phyloP scores from a whole-genome alignment of 2,797 vertebrate genomes.

The Varecia variegata region DNA sequence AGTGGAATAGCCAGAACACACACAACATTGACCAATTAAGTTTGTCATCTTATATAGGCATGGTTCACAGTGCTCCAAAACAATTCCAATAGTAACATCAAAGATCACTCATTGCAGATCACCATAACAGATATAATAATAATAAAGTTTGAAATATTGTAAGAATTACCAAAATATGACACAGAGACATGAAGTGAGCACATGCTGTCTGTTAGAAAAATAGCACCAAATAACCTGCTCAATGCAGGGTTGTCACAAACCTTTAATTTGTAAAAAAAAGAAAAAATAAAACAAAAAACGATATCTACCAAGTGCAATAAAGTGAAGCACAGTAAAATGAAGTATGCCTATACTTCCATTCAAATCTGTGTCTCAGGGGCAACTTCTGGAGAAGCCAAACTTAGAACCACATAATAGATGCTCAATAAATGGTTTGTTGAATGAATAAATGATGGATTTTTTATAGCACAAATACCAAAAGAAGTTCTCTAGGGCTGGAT shows the following conservation, averaged over 20 bases:
- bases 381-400: background rate
- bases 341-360: background rate
- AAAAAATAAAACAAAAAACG: background rate
- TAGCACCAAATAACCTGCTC: background rate
- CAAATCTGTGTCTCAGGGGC: background rate
- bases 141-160: background rate
- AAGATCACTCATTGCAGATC: background rate
- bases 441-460: background rate
- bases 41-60: background rate
- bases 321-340: background rate
- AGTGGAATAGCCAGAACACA: background rate
- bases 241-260: background rate
- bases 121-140: background rate
- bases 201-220: background rate
- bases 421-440: conserved; percentile 1
- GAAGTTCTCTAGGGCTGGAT: background rate
- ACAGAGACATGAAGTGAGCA: background rate
- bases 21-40: background rate
- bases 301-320: background rate
- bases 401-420: background rate
- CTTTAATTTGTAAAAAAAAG: background rate
- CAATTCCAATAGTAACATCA: background rate
- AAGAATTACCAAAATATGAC: background rate
- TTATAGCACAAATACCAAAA: conserved; percentile 16
- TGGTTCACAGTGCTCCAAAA: background rate